Evolutionary conservation across 2,888 invertebrate species (phyloP).

Genomic region (Argyra leucocephala): DNA sequence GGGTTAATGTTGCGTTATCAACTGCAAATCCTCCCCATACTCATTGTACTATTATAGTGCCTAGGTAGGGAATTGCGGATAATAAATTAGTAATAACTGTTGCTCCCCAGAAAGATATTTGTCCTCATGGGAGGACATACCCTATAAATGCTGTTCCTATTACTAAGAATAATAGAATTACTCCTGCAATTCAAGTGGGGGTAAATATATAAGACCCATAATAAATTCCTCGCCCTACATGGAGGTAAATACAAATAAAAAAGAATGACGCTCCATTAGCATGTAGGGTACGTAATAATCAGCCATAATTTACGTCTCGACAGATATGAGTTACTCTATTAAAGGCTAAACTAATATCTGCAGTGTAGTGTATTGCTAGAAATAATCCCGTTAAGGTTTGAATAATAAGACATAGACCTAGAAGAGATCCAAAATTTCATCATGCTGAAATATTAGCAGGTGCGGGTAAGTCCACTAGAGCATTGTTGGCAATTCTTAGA

Average conservation of each 20-base stretch:
- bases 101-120: slow-evolving; percentile 74
- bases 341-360: slow-evolving; percentile 56
- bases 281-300: slow-evolving; percentile 56
- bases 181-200: slow-evolving; percentile 55
- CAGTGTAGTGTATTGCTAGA: slow-evolving; percentile 31
- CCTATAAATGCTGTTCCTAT: slow-evolving; percentile 70
- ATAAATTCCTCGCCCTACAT: slow-evolving; percentile 58
- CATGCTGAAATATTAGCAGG: too few species aligned
- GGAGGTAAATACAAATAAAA: slow-evolving; percentile 59
- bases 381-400: too few species aligned
- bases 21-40: slow-evolving; percentile 69
- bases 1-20: slow-evolving; percentile 63
- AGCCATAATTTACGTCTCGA: slow-evolving; percentile 60
- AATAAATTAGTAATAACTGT: slow-evolving; percentile 69
- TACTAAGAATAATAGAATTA: slow-evolving; percentile 55
- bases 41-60: slow-evolving; percentile 55
- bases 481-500: slow-evolving; percentile 52
- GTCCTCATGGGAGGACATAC: slow-evolving; percentile 67
- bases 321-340: slow-evolving; percentile 58
- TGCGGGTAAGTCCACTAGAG: slow-evolving; percentile 63
- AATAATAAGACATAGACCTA: too few species aligned
- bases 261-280: slow-evolving; percentile 65
- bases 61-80: slow-evolving; percentile 62
- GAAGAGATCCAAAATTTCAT: too few species aligned
- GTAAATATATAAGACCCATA: slow-evolving; percentile 48